phyloP scores from a whole-genome alignment of 2,797 vertebrate genomes.

The Eremophila alpestris region DNA sequence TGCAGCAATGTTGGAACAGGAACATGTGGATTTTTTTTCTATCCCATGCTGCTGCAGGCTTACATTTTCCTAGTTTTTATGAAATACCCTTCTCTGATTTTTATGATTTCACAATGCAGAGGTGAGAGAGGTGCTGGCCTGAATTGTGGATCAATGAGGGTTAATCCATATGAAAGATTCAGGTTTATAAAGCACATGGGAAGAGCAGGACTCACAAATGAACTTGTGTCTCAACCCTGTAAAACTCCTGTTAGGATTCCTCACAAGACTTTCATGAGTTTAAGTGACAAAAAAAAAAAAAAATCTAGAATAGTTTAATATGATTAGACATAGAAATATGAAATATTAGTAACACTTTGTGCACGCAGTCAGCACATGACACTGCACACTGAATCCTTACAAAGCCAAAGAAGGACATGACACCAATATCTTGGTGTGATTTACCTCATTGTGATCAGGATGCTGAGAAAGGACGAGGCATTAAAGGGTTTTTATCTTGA shows the following conservation, averaged over 20 bases:
- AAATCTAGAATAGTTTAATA: background rate
- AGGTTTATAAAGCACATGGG: background rate
- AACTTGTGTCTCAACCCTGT: background rate
- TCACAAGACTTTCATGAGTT: background rate
- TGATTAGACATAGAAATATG: background rate
- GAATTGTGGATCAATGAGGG: background rate
- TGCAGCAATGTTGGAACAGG: background rate
- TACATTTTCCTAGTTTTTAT: background rate
- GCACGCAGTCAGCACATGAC: background rate
- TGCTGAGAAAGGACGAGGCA: background rate
- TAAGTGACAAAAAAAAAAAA: background rate
- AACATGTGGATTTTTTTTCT: background rate
- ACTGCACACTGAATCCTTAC: background rate
- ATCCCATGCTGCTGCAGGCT: background rate
- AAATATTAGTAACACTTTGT: background rate
- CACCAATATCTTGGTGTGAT: background rate
- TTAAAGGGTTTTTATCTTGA: background rate
- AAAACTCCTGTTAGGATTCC: background rate
- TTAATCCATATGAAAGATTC: background rate
- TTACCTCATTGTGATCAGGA: rapidly evolving
- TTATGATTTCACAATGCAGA: background rate
- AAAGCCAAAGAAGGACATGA: background rate
- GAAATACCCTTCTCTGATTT: background rate
- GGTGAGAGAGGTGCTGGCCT: background rate
- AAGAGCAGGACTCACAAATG: background rate